These are phyloP conservation scores for Anagrus nilaparvatae DNA, from an alignment of 1,140 invertebrate genomes.

Conservation along the genomic window DNA sequence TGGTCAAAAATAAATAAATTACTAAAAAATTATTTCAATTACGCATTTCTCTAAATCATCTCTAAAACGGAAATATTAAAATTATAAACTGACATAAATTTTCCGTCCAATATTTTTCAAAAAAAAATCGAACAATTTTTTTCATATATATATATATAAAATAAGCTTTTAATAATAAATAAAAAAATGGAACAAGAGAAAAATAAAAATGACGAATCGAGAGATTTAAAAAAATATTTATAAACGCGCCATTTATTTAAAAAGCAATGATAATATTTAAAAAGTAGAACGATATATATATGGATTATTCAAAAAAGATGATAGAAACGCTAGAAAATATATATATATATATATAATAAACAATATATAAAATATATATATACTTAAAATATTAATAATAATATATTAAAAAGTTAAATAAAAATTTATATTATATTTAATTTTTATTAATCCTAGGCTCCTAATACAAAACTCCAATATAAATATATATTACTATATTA, in stretches of 20 bases:
- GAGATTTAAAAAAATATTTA: slow-evolving; percentile 12
- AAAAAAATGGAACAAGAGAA: background rate
- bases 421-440: too few relatives aligned
- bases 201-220: slow-evolving; percentile 15
- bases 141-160: slow-evolving; percentile 1
- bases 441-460: slow-evolving; percentile 40
- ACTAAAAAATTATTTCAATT: background rate
- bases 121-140: background rate
- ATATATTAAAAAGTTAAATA: too few relatives aligned
- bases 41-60: background rate
- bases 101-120: slow-evolving; percentile 7
- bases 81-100: slow-evolving; percentile 6
- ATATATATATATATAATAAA: too few relatives aligned
- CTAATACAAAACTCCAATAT: slow-evolving; percentile 42
- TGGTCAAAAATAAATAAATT: slow-evolving; percentile 4
- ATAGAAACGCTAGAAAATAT: slow-evolving; percentile 41
- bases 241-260: slow-evolving; percentile 1
- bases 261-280: slow-evolving; percentile 17
- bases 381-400: too few relatives aligned
- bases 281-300: slow-evolving; percentile 30
- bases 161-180: background rate
- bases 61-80: background rate
- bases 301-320: slow-evolving; percentile 20
- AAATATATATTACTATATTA: slow-evolving; percentile 28
- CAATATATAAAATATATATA: too few relatives aligned